Base-by-base conservation (phyloP, 2,888 invertebrate genomes). In the Habroteleia sp. region DNA sequence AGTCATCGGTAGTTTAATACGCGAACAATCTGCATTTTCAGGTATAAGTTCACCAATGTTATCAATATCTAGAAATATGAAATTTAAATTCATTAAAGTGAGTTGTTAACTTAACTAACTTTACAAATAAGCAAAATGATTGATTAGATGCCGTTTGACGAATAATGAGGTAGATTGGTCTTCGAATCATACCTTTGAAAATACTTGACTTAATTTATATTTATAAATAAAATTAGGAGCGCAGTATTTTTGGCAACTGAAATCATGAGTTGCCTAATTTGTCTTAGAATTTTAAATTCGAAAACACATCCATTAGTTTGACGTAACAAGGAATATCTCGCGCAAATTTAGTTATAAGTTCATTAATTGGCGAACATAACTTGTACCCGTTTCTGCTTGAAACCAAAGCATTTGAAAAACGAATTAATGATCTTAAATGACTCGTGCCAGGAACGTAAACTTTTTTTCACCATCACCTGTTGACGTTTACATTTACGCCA, bases 1-100 rank as follows among this genome's bases (percentile, higher is more conserved):
- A 0, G 89, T 89, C 60, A 95, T 91, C 0, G 93, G 93, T 46
- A 94, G 89, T 8, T 87, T 89, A 5, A 84, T 14, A 8, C 52
- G 68, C 0, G 82, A 81, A 50, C 88, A 88, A 1, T 52, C 60
- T 13, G 48, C 76, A 8, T 14, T 58, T 1, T 16, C 75, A 60
- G 3, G 25, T 4, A 8, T 14, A 1, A 10, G 4, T 0, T 77
- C 65, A 4, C 80, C 75, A 4, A 39, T 58, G 17, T 27, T 39
- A 20, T 54, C 60, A 17, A 66, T 16, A 46, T 75, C 83, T 85
- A 54, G 2, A 46, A 66, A 20, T n/a, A 56, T 46, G 20, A 60
- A 66, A 29, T n/a, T n/a, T n/a, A n/a, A n/a, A n/a, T n/a, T n/a
- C n/a, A n/a, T n/a, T n/a, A n/a, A n/a, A n/a, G n/a, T n/a, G n/a